Evolutionary conservation across 2,888 invertebrate species (phyloP).

Genomic region (Zaprionus lineosus): DNA sequence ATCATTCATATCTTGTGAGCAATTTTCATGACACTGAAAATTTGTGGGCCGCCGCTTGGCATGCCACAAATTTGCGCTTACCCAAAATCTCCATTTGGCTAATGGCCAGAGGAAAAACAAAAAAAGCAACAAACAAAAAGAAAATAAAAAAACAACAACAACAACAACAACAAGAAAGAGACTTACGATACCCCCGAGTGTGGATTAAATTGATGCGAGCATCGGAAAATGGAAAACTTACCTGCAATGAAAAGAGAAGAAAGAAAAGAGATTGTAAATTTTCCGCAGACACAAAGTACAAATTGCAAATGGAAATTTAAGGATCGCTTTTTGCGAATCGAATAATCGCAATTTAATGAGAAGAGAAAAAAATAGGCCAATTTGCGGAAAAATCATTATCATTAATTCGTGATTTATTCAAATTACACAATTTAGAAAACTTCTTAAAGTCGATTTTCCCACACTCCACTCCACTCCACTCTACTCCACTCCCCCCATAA

Average conservation of each 20-base stretch:
- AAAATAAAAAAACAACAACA: constrained; percentile 23
- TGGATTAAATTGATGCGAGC: constrained; percentile 30
- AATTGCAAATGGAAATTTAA: constrained; percentile 18
- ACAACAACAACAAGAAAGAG: constrained; percentile 17
- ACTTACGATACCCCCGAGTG: constrained; percentile 60
- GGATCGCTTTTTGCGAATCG: constrained; percentile 33
- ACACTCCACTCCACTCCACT: too few relatives aligned
- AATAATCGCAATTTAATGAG: too few relatives aligned
- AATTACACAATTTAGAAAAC: too few relatives aligned
- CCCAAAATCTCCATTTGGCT: constrained; percentile 49
- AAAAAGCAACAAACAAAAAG: constrained; percentile 16
- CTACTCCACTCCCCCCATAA: too few relatives aligned
- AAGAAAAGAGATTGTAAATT: constrained; percentile 40
- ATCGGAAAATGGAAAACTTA: constrained; percentile 42
- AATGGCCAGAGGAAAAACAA: constrained; percentile 34
- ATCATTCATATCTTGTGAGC: constrained; percentile 8
- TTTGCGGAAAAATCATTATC: too few relatives aligned
- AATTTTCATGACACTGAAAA: constrained; percentile 24
- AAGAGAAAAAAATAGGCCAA: too few relatives aligned
- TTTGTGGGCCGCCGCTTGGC: constrained; percentile 29
- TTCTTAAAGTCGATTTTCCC: too few relatives aligned
- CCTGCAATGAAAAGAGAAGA: constrained; percentile 52
- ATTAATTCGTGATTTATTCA: too few relatives aligned
- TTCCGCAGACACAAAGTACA: constrained; percentile 23
- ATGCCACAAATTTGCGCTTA: constrained; percentile 32